Percentiles rank a stretch among this genome's conserved stretches.
These are phyloP conservation scores for Habropoda laboriosa DNA, from an alignment of 1,140 invertebrate genomes.

Conservation along the genomic window DNA sequence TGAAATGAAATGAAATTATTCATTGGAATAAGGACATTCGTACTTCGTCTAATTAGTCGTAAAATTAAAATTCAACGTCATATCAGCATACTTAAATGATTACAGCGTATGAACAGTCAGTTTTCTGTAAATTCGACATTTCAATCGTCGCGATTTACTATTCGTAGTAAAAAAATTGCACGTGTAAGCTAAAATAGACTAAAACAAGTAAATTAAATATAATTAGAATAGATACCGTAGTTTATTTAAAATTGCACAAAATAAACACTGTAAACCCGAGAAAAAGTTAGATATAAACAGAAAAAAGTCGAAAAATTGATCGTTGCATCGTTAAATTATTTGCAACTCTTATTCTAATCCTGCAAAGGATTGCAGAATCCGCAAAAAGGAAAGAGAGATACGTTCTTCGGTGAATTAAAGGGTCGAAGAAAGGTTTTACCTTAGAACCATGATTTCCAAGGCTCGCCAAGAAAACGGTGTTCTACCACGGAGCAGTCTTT, in stretches of 20 bases:
- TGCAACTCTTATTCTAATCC: not conserved
- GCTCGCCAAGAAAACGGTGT: constrained; percentile 13
- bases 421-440: constrained; percentile 9
- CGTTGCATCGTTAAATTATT: not conserved
- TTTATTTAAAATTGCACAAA: too few relatives aligned
- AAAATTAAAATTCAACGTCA: not conserved
- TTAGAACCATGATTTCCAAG: not conserved
- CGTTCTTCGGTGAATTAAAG: not conserved
- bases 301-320: not conserved
- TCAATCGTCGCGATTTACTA: not conserved
- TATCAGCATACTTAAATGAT: not conserved
- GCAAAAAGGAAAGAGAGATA: not conserved
- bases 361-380: not conserved
- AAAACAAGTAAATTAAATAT: too few relatives aligned
- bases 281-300: too few relatives aligned
- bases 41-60: not conserved
- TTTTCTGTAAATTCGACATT: not conserved
- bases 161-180: too few relatives aligned
- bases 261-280: too few relatives aligned
- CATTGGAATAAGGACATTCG: not conserved
- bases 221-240: too few relatives aligned
- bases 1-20: not conserved
- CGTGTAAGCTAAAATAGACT: too few relatives aligned
- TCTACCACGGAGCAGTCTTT: not conserved
- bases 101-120: not conserved